phyloP scores from a whole-genome alignment of 2,797 vertebrate genomes.

The Strix occidentalis region DNA sequence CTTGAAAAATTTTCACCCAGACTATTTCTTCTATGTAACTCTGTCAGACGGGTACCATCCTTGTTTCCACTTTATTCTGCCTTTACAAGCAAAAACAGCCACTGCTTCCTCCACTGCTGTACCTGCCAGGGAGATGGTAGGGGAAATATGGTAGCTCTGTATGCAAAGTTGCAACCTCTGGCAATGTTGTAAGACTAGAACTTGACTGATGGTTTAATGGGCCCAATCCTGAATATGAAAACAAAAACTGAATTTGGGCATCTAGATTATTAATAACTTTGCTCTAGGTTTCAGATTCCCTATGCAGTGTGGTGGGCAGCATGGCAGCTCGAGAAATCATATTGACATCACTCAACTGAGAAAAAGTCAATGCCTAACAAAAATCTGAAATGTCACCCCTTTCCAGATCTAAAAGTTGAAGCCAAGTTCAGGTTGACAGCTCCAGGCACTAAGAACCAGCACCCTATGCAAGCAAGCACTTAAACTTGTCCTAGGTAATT shows the following conservation, averaged over 20 bases:
- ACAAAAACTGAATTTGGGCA: not conserved
- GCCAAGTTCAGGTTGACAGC: not conserved
- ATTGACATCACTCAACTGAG: not conserved
- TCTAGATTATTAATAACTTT: not conserved
- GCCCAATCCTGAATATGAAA: not conserved
- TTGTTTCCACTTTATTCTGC: not conserved
- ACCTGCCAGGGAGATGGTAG: not conserved
- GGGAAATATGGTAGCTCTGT: not conserved
- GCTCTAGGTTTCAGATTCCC: not conserved
- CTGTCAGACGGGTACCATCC: too few species aligned
- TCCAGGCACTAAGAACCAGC: not conserved
- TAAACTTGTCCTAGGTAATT: not conserved
- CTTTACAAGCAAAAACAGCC: not conserved
- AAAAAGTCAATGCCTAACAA: not conserved
- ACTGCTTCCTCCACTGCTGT: not conserved
- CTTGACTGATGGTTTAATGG: not conserved
- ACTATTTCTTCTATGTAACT: not conserved
- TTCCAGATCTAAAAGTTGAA: not conserved
- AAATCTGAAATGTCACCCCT: not conserved
- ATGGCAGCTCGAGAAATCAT: not conserved
- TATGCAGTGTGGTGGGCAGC: not conserved
- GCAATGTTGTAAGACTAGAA: not conserved
- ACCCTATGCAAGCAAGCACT: not conserved
- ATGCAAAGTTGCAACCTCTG: not conserved
- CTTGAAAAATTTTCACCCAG: not conserved